Percentiles rank a stretch among this genome's conserved stretches.
These are phyloP conservation scores for Hyperoodon ampullatus DNA, from an alignment of 2,113 vertebrate species.

Conservation along the genomic window DNA sequence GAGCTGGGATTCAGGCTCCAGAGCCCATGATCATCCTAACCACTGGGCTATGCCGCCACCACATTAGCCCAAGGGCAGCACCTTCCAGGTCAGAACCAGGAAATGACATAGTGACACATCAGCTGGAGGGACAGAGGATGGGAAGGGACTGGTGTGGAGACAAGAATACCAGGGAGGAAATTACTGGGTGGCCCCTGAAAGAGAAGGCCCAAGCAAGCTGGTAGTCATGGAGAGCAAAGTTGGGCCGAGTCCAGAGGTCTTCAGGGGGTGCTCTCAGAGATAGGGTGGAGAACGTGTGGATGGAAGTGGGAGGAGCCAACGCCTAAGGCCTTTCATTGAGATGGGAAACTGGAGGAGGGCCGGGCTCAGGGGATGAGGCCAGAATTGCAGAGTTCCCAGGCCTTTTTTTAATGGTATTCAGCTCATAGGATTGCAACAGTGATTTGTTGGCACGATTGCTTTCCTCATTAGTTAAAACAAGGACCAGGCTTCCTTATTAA, in stretches of 20 bases:
- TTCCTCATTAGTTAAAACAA: not conserved
- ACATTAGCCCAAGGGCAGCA: not conserved
- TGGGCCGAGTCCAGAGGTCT: conserved; percentile 6
- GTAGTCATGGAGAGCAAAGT: not conserved
- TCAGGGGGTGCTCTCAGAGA: not conserved
- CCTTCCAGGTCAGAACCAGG: not conserved
- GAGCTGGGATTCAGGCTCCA: not conserved
- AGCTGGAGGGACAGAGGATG: no score
- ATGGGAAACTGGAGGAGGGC: conserved; percentile 14
- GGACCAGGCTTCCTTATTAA: not conserved
- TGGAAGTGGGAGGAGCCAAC: not conserved
- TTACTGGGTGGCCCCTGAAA: not conserved
- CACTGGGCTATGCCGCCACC: not conserved
- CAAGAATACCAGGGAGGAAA: not conserved
- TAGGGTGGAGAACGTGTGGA: not conserved
- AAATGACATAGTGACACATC: not conserved
- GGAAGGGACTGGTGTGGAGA: not conserved
- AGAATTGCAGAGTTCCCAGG: not conserved
- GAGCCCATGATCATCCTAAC: not conserved
- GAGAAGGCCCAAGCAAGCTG: not conserved
- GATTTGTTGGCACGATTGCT: not conserved
- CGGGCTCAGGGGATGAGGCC: not conserved
- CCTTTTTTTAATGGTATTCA: not conserved
- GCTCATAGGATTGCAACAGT: not conserved
- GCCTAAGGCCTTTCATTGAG: not conserved